Evolutionary conservation across 2,888 invertebrate species (phyloP).

Genomic region (Drosophila gaucha): DNA sequence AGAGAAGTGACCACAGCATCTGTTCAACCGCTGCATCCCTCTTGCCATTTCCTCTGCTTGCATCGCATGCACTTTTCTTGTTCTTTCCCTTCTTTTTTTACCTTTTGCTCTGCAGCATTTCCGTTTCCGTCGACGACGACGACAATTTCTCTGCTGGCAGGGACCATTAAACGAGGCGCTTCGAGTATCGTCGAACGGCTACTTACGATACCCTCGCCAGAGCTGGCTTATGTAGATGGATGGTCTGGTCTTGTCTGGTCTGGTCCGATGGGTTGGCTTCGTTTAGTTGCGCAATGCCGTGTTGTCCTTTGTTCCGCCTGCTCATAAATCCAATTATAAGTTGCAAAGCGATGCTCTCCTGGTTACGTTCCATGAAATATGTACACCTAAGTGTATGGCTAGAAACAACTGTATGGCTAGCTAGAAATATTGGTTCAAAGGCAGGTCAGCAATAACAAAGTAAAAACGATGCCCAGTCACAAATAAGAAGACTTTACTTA

Average conservation of each 20-base stretch:
- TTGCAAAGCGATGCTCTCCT: constrained; percentile 53
- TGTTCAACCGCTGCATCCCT: not conserved
- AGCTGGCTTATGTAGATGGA: constrained; percentile 56
- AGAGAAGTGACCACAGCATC: constrained; percentile 33
- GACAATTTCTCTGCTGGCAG: constrained; percentile 36
- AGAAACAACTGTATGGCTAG: not conserved
- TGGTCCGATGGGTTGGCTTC: not conserved
- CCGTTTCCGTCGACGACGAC: constrained; percentile 49
- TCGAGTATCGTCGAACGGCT: constrained; percentile 43
- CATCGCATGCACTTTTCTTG: constrained; percentile 37
- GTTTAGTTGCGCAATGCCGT: constrained; percentile 11
- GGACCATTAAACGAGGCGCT: constrained; percentile 46
- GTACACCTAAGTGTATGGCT: not conserved
- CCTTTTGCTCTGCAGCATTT: constrained; percentile 39
- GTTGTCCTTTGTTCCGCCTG: constrained; percentile 33
- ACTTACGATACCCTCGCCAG: constrained; percentile 47
- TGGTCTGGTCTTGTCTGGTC: constrained; percentile 28
- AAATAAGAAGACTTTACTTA: not conserved
- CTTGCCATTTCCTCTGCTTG: constrained; percentile 7
- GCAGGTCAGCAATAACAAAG: not conserved
- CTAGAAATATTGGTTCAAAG: not conserved
- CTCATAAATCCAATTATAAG: constrained; percentile 77
- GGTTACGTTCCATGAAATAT: constrained; percentile 27
- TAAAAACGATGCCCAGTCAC: not conserved
- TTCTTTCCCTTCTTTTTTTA: not conserved